A percentile compares a stretch with the other conserved stretches of the same genome.
These are phyloP conservation scores for Leptinotarsa undecemlineata DNA, from an alignment of 1,140 invertebrate species.

Conservation along the genomic window DNA sequence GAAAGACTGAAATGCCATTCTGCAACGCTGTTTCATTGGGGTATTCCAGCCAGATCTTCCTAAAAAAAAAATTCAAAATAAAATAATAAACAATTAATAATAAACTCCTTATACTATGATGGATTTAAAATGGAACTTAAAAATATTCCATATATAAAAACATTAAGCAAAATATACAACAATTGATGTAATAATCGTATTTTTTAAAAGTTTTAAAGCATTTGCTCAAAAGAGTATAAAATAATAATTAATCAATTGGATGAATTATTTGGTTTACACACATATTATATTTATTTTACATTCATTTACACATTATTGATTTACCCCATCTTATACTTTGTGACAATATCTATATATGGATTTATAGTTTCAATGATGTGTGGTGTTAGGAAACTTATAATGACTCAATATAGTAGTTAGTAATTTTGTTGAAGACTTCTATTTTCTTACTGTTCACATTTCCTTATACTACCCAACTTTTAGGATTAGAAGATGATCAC, in stretches of 20 bases:
- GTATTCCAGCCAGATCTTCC: conserved; percentile 12
- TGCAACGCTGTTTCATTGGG: conserved; percentile 17
- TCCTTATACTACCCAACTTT: no score
- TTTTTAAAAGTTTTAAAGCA: not conserved
- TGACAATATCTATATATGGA: no score
- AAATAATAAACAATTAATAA: not conserved
- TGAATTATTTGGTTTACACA: no score
- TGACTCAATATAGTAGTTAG: no score
- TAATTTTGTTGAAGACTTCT: no score
- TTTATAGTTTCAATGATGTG: no score
- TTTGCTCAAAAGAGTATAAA: not conserved
- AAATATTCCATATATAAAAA: not conserved
- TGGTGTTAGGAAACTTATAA: no score
- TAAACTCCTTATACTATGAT: not conserved
- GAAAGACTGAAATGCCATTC: not conserved
- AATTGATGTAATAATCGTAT: not conserved
- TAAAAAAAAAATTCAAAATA: not conserved
- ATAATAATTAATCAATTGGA: not conserved
- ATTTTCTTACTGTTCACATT: no score
- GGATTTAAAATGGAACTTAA: not conserved
- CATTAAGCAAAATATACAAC: not conserved
- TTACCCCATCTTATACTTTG: no score
- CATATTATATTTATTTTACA: no score
- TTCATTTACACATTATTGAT: no score
- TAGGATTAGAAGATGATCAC: no score